Percentiles rank a stretch among this genome's conserved stretches.
phyloP scores from a whole-genome alignment of 2,888 invertebrate species.

The Shargacucullia verbasci region DNA sequence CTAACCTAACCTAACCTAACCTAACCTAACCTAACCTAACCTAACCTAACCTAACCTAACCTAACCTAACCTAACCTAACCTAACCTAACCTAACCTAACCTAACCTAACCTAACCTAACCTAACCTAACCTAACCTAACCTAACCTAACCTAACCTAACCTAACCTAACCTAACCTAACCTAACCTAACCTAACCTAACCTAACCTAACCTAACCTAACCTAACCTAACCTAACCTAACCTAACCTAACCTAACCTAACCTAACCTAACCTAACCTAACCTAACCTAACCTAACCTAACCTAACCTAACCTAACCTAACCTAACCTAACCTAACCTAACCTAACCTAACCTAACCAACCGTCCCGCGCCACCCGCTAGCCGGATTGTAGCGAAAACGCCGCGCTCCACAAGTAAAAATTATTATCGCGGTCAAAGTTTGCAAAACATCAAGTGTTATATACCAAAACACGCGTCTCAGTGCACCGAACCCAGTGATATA shows the following conservation, averaged over 20 bases:
- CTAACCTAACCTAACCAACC: slow-evolving; percentile 34
- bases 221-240: slow-evolving; percentile 41
- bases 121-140: slow-evolving; percentile 12
- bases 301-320: slow-evolving; percentile 36
- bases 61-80: slow-evolving; percentile 35
- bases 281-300: slow-evolving; percentile 40
- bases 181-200: slow-evolving; percentile 42
- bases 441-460: too few species aligned
- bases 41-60: slow-evolving; percentile 33
- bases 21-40: slow-evolving; percentile 32
- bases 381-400: too few species aligned
- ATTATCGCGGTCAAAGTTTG: too few species aligned
- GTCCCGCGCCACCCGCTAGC: too few species aligned
- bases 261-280: slow-evolving; percentile 41
- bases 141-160: slow-evolving; percentile 14
- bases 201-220: slow-evolving; percentile 49
- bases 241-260: slow-evolving; percentile 40
- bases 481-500: too few species aligned
- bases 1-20: slow-evolving; percentile 34
- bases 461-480: too few species aligned
- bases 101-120: slow-evolving; percentile 3
- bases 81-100: slow-evolving; percentile 12
- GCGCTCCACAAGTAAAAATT: too few species aligned
- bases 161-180: slow-evolving; percentile 21
- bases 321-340: slow-evolving; percentile 26